phyloP scores from a whole-genome alignment of 1,140 invertebrate species.

The Aphaenogaster floridana region DNA sequence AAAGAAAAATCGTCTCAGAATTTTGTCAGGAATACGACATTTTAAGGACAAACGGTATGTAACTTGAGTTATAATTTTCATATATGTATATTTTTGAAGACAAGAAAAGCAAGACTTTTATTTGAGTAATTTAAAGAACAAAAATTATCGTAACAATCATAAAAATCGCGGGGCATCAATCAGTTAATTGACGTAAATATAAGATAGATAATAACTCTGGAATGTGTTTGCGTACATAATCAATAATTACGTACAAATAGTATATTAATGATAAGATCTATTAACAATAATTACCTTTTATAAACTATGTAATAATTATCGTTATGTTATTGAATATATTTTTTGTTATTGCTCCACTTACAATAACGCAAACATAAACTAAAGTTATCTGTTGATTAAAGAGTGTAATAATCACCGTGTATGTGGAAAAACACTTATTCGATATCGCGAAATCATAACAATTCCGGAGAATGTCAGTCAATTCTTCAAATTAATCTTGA shows the following conservation, averaged over 20 bases:
- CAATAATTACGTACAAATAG: neutral
- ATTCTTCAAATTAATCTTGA: neutral
- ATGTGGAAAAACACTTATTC: neutral
- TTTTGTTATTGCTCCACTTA: neutral
- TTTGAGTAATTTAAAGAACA: neutral
- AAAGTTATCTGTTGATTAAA: conserved; percentile 4
- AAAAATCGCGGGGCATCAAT: no score
- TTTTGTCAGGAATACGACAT: no score
- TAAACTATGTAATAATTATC: neutral
- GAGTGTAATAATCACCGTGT: neutral
- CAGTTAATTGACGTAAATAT: neutral
- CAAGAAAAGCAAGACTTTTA: neutral
- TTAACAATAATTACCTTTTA: neutral
- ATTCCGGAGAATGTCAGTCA: neutral
- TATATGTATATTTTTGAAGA: neutral
- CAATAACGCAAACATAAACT: neutral
- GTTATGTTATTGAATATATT: neutral
- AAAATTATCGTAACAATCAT: neutral
- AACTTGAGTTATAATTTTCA: neutral
- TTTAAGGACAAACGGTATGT: no score
- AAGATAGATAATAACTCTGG: neutral
- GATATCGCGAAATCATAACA: conserved; percentile 4
- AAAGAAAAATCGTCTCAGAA: no score
- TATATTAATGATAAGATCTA: neutral
- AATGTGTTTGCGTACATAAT: conserved; percentile 6